phyloP scores from a whole-genome alignment of 1,140 invertebrate species.

The Aricia agestis region DNA sequence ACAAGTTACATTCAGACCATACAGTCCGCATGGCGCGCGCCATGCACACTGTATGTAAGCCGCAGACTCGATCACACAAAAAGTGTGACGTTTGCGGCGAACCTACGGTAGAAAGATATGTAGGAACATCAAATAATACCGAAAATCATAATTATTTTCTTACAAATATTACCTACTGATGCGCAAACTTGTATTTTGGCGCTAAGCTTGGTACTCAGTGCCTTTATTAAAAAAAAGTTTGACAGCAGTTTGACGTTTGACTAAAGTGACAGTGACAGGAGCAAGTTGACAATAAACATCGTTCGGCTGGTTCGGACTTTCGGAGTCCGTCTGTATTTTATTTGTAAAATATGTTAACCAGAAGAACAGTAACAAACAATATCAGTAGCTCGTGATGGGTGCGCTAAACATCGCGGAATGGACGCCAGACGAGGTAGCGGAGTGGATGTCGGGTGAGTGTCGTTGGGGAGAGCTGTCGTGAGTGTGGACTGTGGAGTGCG shows the following conservation, averaged over 20 bases:
- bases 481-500: constrained; percentile 32
- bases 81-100: too few relatives aligned
- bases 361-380: constrained; percentile 19
- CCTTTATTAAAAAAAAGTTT: constrained; percentile 10
- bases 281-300: constrained; percentile 28
- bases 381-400: constrained; percentile 70
- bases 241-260: constrained; percentile 21
- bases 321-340: constrained; percentile 20
- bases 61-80: too few relatives aligned
- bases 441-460: constrained; percentile 89
- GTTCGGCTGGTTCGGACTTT: constrained; percentile 23
- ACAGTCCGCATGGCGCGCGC: too few relatives aligned
- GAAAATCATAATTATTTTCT: too few relatives aligned
- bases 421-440: constrained; percentile 94
- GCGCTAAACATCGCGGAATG: constrained; percentile 94
- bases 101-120: too few relatives aligned
- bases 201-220: too few relatives aligned
- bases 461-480: constrained; percentile 17
- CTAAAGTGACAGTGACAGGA: constrained; percentile 19
- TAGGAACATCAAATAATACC: too few relatives aligned
- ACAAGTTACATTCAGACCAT: too few relatives aligned
- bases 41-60: too few relatives aligned
- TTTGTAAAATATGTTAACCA: constrained; percentile 28
- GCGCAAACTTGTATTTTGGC: too few relatives aligned
- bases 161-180: too few relatives aligned